Base-by-base conservation (phyloP, 2,113 vertebrate genomes). In the Psilopogon haemacephalus region DNA sequence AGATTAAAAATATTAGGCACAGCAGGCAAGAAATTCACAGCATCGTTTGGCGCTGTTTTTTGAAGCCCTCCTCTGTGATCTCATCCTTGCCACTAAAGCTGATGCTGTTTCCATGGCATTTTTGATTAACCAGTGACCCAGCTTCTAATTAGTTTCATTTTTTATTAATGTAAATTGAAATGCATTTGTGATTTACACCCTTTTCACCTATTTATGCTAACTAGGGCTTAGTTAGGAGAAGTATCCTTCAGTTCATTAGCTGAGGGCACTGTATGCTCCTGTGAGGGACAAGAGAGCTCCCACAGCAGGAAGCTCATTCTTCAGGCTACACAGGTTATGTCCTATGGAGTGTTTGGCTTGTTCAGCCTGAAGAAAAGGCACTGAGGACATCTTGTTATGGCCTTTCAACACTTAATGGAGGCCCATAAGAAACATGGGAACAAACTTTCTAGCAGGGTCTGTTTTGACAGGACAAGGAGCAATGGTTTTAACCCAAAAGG, bases 1-100 rank as follows among this genome's bases (percentile, higher is more conserved):
- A 63, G 69, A 89, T 95, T 89, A 74, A 76, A 95, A 92, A 88
- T 88, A 95, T 89, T 87, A 92, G 90, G 59, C 63, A 85, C 80
- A 95, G 89, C 89, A 96, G 75, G 56, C 30, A 91, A 86, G 71
- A 76, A 91, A 90, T 83, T 86, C 79, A 85, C 46, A 73, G 76
- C 86, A 91, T 88, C 65, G 74, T 69, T 76, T 83, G 44, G 23
- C 30, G 86, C 48, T 92, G 72, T 68, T 96, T 92, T 92, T 80
- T 83, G 80, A 92, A 85, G 52, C 50, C 52, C 40, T 76, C 6
- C 15, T 12, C 74, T 87, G 60, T 85, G 93, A 96, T 70, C 72
- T 95, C 84, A 95, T 80, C 0, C 0, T 54, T 83, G 80, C 84
- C 79, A 48, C 78, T 77, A 70, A 89, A 80, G 71, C 54, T 70